Conservation (phyloP, 2,888 invertebrate genomes). For the Pteria penguin region DNA sequence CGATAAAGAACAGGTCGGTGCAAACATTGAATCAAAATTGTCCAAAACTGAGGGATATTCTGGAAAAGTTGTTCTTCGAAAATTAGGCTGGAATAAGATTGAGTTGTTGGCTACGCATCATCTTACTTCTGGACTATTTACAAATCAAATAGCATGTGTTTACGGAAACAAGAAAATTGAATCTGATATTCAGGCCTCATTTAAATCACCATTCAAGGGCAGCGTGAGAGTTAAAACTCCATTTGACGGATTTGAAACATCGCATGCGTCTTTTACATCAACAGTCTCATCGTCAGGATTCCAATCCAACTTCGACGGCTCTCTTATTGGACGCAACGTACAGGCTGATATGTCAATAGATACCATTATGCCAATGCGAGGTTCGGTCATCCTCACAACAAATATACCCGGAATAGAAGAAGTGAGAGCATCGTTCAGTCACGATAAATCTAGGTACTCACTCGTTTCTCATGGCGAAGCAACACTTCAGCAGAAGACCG, state of each 20-base stretch:
- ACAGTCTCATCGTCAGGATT: background rate
- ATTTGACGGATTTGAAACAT: conserved; percentile 24
- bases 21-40: conserved; percentile 19
- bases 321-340: conserved; percentile 1
- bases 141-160: background rate
- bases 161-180: conserved; percentile 6
- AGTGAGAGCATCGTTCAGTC: background rate
- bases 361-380: background rate
- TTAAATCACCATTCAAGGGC: background rate
- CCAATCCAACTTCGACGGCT: background rate
- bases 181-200: background rate
- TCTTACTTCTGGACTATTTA: background rate
- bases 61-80: conserved; percentile 40
- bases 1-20: conserved; percentile 1
- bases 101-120: background rate
- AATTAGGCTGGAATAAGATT: conserved; percentile 39
- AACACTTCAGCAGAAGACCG: background rate
- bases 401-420: background rate
- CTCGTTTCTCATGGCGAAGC: conserved; percentile 34
- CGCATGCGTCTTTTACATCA: conserved; percentile 2
- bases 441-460: background rate
- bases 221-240: conserved; percentile 16
- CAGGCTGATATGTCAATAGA: background rate
- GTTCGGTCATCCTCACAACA: conserved; percentile 6
- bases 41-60: conserved; percentile 46